Conservation (phyloP, 1,140 invertebrate genomes). For the Drosophila pachea region DNA sequence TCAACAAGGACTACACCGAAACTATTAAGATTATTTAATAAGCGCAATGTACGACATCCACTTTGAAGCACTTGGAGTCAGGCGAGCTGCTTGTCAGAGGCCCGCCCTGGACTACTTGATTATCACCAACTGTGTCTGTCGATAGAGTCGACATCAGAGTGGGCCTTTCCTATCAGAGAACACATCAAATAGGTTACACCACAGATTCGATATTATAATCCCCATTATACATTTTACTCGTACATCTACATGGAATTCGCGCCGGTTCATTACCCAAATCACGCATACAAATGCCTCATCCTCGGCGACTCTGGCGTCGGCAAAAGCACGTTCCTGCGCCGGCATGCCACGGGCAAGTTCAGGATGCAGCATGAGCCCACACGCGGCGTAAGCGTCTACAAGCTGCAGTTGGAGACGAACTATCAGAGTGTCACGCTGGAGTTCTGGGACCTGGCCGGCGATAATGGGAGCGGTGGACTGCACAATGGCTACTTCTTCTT, state of each 20-base stretch:
- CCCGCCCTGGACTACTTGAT: too few species aligned
- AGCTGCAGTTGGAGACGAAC: constrained; percentile 26
- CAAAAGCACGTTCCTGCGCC: constrained; percentile 21
- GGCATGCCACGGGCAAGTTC: constrained; percentile 28
- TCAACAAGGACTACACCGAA: constrained; percentile 38
- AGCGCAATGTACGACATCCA: background rate
- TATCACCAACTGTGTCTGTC: too few species aligned
- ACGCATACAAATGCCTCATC: constrained; percentile 29
- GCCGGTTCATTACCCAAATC: background rate
- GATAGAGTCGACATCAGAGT: background rate
- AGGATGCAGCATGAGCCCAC: constrained; percentile 13
- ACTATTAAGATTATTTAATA: constrained; percentile 58
- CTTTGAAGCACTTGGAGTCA: constrained; percentile 3
- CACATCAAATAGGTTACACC: background rate
- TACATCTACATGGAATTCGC: constrained; percentile 8
- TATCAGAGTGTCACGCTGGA: constrained; percentile 22
- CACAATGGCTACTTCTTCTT: constrained; percentile 29
- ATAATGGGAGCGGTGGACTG: constrained; percentile 6
- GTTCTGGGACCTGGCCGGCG: constrained; percentile 34
- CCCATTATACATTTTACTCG: too few species aligned
- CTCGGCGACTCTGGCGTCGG: constrained; percentile 31
- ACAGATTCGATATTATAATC: too few species aligned
- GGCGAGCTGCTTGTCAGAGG: too few species aligned
- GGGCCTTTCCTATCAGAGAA: background rate
- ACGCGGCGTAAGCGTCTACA: constrained; percentile 18